Evolutionary conservation across 2,797 vertebrate genomes (phyloP), one percentile per base, ranked within the genome.

Genomic region (Mus caroli): DNA sequence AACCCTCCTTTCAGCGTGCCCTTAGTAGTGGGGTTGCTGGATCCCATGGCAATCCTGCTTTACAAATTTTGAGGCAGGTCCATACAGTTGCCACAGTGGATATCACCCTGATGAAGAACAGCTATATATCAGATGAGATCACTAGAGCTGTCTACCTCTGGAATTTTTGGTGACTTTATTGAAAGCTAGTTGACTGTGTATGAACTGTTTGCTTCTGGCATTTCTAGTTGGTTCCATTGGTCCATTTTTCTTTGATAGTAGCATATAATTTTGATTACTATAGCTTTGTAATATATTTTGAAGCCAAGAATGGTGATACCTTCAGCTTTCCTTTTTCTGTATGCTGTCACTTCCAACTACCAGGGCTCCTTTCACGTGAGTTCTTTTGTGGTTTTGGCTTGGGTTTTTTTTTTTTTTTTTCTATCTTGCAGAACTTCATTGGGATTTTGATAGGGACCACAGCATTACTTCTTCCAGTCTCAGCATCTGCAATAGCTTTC

Each of bases 281-380:
- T n/a, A 82, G 22, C 10, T 94, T 82, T 91, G 50, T 60, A 76
- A 88, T 76, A 52, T n/a, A 40, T 75, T 93, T 73, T 56, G 24
- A 86, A 82, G 13, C 43, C 46, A 82, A 52, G 46, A 69, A 54
- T 17, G 52, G 10, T 76, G 54, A 85, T 62, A 37, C 26, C 43
- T 91, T 4, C 26, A 60, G 67, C 14, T 54, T 87, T 22, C 43
- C 82, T 50, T 17, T 50, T 95, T 78, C 50, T 82, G 24, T 26
- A 58, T 17, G 24, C 37, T 20, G 76, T 43, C 76, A 40, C 40
- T 82, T 95, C 62, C 58, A 52, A 60, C 31, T 50, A 50, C 28
- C 34, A 20, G 31, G 34, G 6, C 1, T 80, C 28, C 4, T 69
- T 87, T 46, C 67, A 60, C 15, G 56, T 3, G n/a, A 82, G 67